A percentile compares a stretch with the other conserved stretches of the same genome.
These are phyloP conservation scores for Bombylius major DNA, from an alignment of 2,888 invertebrate species.

Conservation along the genomic window DNA sequence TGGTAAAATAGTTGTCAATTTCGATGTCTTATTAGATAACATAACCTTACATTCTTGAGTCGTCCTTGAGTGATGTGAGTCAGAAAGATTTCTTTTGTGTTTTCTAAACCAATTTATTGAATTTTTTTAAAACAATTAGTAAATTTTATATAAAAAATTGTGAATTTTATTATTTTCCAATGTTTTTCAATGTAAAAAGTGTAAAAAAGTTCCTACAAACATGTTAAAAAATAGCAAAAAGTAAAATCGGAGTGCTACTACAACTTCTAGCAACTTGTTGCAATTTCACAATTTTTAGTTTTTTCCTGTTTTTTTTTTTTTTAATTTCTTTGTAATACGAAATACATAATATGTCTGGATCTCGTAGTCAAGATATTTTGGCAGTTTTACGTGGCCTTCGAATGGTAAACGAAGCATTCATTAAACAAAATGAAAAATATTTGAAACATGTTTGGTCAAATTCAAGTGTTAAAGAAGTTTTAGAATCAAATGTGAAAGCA, in stretches of 20 bases:
- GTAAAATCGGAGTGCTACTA: too few species aligned
- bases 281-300: neutral
- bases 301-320: too few species aligned
- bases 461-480: conserved; percentile 50
- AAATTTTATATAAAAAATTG: too few species aligned
- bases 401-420: conserved; percentile 51
- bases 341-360: conserved; percentile 18
- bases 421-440: conserved; percentile 50
- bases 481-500: conserved; percentile 22
- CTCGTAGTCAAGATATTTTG: conserved; percentile 49
- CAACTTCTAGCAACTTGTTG: neutral
- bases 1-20: neutral
- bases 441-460: conserved; percentile 51
- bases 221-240: too few species aligned
- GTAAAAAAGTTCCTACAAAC: too few species aligned
- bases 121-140: too few species aligned
- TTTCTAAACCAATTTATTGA: too few species aligned
- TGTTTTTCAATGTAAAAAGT: too few species aligned
- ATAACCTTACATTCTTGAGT: neutral
- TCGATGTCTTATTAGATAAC: neutral
- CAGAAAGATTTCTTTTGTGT: too few species aligned
- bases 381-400: conserved; percentile 57
- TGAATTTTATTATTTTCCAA: too few species aligned
- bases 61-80: too few species aligned
- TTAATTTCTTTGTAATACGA: too few species aligned